phyloP scores from a whole-genome alignment of 1,140 invertebrate genomes.

The Bombyx mandarina region DNA sequence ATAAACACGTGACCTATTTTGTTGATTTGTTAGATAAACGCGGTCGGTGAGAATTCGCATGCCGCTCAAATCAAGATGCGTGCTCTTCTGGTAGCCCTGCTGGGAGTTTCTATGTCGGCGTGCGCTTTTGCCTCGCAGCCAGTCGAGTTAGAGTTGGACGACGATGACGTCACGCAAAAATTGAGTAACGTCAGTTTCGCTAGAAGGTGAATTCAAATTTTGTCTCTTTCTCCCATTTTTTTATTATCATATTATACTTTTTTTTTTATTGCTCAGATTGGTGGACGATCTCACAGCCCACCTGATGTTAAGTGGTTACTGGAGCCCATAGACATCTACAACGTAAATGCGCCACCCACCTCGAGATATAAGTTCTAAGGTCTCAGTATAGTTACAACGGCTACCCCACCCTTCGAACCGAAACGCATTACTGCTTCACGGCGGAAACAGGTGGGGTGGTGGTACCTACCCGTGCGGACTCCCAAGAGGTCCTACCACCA shows the following conservation, averaged over 20 bases:
- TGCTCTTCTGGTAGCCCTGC: slow-evolving; percentile 45
- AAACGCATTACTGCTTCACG: no score
- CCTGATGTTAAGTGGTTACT: no score
- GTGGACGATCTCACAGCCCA: no score
- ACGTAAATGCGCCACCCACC: no score
- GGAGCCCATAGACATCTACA: no score
- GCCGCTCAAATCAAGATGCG: slow-evolving; percentile 41
- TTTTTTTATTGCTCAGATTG: neutral
- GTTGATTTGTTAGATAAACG: neutral
- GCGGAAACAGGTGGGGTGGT: no score
- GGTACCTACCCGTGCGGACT: no score
- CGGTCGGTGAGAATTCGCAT: slow-evolving; percentile 21
- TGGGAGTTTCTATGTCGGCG: slow-evolving; percentile 55
- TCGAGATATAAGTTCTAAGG: no score
- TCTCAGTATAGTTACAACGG: no score
- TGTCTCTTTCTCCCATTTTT: neutral
- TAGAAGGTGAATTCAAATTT: slow-evolving; percentile 33
- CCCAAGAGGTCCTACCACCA: no score
- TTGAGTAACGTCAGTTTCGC: slow-evolving; percentile 57
- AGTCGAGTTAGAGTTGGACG: slow-evolving; percentile 49
- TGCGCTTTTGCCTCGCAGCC: slow-evolving; percentile 57
- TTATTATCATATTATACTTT: neutral
- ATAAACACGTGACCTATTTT: no score
- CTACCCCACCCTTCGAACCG: no score
- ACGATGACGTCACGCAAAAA: slow-evolving; percentile 48